phyloP scores from a whole-genome alignment of 2,797 vertebrate genomes.

The Phataginus tricuspis region DNA sequence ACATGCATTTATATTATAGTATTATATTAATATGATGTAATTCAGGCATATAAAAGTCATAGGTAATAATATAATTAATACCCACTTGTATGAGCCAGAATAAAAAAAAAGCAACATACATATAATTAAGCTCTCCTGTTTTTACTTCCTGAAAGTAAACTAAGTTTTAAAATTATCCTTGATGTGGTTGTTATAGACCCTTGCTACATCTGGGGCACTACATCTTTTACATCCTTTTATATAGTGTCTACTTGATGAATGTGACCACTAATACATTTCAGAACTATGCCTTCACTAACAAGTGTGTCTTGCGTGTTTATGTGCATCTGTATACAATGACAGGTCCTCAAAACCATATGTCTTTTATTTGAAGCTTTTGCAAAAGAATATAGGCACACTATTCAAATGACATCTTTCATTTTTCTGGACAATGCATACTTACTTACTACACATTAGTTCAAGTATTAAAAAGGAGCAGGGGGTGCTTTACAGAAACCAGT shows the following conservation, averaged over 20 bases:
- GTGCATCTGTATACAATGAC: background rate
- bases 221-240: background rate
- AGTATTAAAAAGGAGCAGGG: background rate
- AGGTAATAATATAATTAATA: background rate
- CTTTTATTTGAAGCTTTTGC: background rate
- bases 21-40: background rate
- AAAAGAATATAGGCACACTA: background rate
- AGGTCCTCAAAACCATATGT: background rate
- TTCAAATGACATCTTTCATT: background rate
- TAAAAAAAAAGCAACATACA: background rate
- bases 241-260: background rate
- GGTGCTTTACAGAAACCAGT: background rate
- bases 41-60: background rate
- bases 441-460: background rate
- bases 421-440: background rate
- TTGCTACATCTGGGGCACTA: background rate
- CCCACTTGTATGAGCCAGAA: background rate
- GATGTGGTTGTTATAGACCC: background rate
- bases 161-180: background rate
- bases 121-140: background rate
- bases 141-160: background rate
- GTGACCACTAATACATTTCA: background rate
- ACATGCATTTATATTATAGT: background rate
- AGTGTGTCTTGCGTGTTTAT: background rate
- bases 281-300: background rate